Base-by-base conservation (phyloP, 2,888 invertebrate species). In the Perizoma affinitatum region DNA sequence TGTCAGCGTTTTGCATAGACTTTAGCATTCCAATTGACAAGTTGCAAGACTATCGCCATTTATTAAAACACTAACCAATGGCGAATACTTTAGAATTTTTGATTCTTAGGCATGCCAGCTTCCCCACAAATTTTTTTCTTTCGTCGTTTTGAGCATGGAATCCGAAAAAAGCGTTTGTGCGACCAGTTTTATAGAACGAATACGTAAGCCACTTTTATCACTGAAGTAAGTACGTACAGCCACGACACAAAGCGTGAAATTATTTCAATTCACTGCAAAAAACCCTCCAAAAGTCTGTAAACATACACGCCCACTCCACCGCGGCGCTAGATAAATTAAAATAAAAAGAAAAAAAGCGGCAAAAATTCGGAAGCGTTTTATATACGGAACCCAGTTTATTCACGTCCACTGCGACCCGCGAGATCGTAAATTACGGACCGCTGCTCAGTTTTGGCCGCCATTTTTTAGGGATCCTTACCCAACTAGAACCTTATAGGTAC, bases 311-410 rank as follows among this genome's bases (percentile, higher is more conserved):
- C 64, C 58, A 54, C 63, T 64, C 61, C 36, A 58, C 51, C 58
- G 49, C 61, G 54, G 51, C 69, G 73, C 78, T 78, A 79, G 76
- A 84, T 84, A 84, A 84, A 82, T 84, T 82, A 77, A 78, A 79
- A 79, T 76, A 74, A 79, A 82, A 79, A 78, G 75, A 78, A 75
- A 76, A 76, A 61, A 69, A 67, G 66, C 70, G 65, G 71, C 68
- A 67, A 75, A 82, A 81, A 76, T 81, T 73, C 71, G 72, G 76
- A 69, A 76, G 77, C 75, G 74, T 76, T 83, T 79, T 78, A 78
- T 79, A 76, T 76, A 72, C 65, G 75, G 79, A 76, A 73, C 79
- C 71, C 78, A 68, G 78, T 79, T 78, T 78, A 76, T 78, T 67
- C 75, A 63, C 73, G 74, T 76, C 79, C 76, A 72, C 67, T 68